A percentile compares a stretch with the other conserved stretches of the same genome.
Evolutionary conservation across 1,140 invertebrate species (phyloP).

Genomic region (Dysdera silvatica): DNA sequence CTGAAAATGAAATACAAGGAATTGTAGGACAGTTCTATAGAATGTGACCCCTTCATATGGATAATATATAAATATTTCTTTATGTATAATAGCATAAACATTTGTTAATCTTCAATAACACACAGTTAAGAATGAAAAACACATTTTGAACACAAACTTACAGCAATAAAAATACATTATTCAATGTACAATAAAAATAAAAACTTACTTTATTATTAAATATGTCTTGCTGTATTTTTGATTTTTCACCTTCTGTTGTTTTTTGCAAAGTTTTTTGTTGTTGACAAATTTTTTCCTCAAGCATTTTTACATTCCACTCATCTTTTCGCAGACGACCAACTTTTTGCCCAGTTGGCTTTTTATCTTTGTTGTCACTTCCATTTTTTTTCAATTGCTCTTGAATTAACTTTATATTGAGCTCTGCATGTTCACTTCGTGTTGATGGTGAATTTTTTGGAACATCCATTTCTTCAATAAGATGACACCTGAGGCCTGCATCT

Average conservation of each 20-base stretch:
- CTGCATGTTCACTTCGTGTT: slow-evolving; percentile 12
- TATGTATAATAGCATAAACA: no score
- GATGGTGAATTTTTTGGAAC: slow-evolving; percentile 2
- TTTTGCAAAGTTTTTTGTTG: slow-evolving; percentile 1
- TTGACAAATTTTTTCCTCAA: slow-evolving; percentile 53
- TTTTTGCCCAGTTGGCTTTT: slow-evolving; percentile 21
- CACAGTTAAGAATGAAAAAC: not conserved
- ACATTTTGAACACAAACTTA: not conserved
- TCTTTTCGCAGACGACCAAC: slow-evolving; percentile 72
- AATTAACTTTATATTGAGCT: slow-evolving; percentile 24
- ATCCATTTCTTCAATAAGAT: slow-evolving; percentile 3
- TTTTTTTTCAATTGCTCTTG: slow-evolving; percentile 22
- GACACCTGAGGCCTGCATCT: slow-evolving; percentile 10
- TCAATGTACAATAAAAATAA: not conserved
- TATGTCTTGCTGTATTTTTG: slow-evolving; percentile 22
- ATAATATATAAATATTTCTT: no score
- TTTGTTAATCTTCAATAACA: no score
- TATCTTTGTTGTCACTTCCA: slow-evolving; percentile 10
- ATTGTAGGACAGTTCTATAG: no score
- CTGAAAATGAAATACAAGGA: no score
- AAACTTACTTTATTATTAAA: slow-evolving; percentile 23
- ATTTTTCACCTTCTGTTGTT: not conserved
- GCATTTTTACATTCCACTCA: slow-evolving; percentile 81
- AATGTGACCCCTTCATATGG: no score
- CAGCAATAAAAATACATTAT: not conserved